phyloP scores from a whole-genome alignment of 2,113 vertebrate species.

The Chelonoidis abingdonii region DNA sequence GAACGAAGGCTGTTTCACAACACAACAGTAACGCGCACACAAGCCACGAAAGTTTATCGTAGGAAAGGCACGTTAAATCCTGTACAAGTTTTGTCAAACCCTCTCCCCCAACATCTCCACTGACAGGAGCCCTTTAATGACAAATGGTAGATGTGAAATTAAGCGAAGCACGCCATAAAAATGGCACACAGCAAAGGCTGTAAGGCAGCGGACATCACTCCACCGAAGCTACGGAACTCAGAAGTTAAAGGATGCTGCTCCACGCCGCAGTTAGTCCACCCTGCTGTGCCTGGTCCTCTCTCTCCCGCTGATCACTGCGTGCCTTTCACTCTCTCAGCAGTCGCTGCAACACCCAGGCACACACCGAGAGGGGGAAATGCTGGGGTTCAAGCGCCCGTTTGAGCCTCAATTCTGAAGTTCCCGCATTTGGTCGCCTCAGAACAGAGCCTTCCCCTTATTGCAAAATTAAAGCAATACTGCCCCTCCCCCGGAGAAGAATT shows the following conservation, averaged over 20 bases:
- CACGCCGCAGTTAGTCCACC: background rate
- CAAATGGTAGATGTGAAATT: background rate
- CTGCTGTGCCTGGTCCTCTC: background rate
- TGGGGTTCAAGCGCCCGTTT: background rate
- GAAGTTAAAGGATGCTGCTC: background rate
- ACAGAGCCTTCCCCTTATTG: background rate
- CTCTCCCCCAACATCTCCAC: background rate
- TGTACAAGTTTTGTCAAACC: background rate
- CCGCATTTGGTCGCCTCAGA: background rate
- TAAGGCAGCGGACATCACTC: background rate
- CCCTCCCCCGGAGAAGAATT: too few relatives aligned
- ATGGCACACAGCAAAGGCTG: background rate
- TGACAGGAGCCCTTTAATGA: background rate
- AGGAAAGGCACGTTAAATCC: background rate
- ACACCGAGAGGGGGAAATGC: background rate
- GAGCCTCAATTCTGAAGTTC: background rate
- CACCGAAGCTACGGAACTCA: background rate
- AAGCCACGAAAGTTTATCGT: background rate
- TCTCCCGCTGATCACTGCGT: too few relatives aligned
- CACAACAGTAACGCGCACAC: too few relatives aligned
- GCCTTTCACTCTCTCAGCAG: background rate
- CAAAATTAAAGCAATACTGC: accelerated
- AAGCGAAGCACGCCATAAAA: background rate
- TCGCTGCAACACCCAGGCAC: background rate
- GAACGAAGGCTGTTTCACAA: background rate